phyloP scores from a whole-genome alignment of 2,113 vertebrate species.

The Merops nubicus region DNA sequence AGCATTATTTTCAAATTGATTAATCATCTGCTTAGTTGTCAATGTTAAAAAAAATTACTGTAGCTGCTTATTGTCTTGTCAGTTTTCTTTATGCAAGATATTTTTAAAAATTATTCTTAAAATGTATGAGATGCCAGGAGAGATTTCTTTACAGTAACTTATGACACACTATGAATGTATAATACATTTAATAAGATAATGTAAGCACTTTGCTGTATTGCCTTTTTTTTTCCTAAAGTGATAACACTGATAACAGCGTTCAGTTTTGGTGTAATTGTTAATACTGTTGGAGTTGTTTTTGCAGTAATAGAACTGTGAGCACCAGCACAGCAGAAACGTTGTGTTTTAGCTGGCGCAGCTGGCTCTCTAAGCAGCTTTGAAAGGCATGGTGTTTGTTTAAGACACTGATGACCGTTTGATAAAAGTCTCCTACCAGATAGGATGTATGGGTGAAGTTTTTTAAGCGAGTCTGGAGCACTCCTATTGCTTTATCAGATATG shows the following conservation, averaged over 20 bases:
- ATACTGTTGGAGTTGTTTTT: not conserved
- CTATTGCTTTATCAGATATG: not conserved
- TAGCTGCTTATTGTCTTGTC: slow-evolving; percentile 7
- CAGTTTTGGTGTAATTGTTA: not conserved
- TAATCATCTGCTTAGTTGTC: slow-evolving; percentile 18
- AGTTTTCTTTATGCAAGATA: not conserved
- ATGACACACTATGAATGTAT: not conserved
- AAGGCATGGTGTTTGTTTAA: not conserved
- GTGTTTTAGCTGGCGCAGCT: not conserved
- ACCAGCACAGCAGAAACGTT: not conserved
- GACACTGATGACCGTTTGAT: not conserved
- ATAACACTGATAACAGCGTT: not conserved
- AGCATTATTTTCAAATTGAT: slow-evolving; percentile 5
- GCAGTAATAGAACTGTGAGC: not conserved
- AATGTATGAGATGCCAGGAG: not conserved
- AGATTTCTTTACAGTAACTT: not conserved
- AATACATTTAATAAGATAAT: not conserved
- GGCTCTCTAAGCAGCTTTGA: not conserved
- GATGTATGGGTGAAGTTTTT: not conserved
- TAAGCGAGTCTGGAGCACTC: not conserved
- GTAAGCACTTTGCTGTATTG: not conserved
- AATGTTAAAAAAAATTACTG: not conserved
- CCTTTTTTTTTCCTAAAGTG: not conserved
- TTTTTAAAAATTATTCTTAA: not conserved
- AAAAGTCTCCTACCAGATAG: not conserved